A percentile compares a stretch with the other conserved stretches of the same genome.
phyloP scores from a whole-genome alignment of 2,113 vertebrate genomes.

The Xyliphius kryptos region DNA sequence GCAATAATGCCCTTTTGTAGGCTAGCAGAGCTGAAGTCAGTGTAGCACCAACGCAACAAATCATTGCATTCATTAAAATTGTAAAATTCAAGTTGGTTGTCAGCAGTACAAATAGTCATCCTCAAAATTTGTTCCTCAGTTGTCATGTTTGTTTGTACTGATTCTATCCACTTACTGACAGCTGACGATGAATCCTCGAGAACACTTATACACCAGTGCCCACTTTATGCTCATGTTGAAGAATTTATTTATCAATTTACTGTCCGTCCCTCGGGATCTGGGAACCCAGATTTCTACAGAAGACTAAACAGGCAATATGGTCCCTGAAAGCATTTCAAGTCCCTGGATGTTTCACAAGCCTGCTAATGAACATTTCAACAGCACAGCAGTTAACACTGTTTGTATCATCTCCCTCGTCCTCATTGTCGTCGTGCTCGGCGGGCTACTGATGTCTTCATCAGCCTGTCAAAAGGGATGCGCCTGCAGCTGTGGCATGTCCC shows the following conservation, averaged over 20 bases:
- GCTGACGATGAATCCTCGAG: slow-evolving; percentile 44
- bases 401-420: slow-evolving; percentile 50
- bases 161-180: slow-evolving; percentile 48
- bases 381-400: slow-evolving; percentile 66
- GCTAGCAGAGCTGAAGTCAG: too few species aligned
- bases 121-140: slow-evolving; percentile 38
- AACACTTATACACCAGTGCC: background rate
- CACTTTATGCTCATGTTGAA: slow-evolving; percentile 45
- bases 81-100: too few species aligned
- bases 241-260: slow-evolving; percentile 58
- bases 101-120: background rate
- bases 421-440: slow-evolving; percentile 47
- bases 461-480: slow-evolving; percentile 71
- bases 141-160: slow-evolving; percentile 46
- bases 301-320: slow-evolving; percentile 56
- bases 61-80: too few species aligned
- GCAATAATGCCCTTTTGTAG: too few species aligned
- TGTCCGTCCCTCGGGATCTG: slow-evolving; percentile 45
- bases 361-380: slow-evolving; percentile 66
- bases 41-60: too few species aligned
- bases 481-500: slow-evolving; percentile 71
- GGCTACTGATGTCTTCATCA: slow-evolving; percentile 77
- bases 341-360: slow-evolving; percentile 60
- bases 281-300: slow-evolving; percentile 48
- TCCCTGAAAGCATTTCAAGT: slow-evolving; percentile 55